Conservation (phyloP, 1,140 invertebrate species). For the Halictus rubicundus region DNA sequence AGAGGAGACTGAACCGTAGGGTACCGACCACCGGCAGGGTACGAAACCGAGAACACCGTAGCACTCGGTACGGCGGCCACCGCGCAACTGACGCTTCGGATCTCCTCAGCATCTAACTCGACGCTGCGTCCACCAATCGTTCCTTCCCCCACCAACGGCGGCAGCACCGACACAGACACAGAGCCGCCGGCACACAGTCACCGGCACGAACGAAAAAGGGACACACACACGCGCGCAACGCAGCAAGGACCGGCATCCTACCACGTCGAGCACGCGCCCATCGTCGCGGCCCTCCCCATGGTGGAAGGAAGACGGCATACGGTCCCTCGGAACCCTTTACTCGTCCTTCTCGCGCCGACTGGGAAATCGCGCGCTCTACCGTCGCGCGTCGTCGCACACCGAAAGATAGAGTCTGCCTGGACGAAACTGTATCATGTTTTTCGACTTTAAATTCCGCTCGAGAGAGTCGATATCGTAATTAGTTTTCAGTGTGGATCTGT, state of each 20-base stretch:
- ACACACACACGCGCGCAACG: too few species aligned
- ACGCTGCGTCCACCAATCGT: slow-evolving; percentile 76
- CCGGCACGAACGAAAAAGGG: neutral
- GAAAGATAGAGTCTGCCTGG: too few species aligned
- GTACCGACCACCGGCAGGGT: neutral
- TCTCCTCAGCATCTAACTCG: slow-evolving; percentile 75
- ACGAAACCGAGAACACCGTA: slow-evolving; percentile 34
- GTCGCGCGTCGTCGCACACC: too few species aligned
- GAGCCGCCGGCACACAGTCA: too few species aligned
- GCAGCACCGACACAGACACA: slow-evolving; percentile 47
- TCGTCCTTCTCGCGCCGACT: slow-evolving; percentile 7
- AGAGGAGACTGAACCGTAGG: neutral
- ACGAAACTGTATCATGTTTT: too few species aligned
- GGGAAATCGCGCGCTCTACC: too few species aligned
- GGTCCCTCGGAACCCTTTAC: slow-evolving; percentile 23
- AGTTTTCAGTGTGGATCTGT: too few species aligned
- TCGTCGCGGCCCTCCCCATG: slow-evolving; percentile 13
- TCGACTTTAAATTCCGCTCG: too few species aligned
- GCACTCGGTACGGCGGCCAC: slow-evolving; percentile 71
- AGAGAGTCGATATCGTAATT: too few species aligned
- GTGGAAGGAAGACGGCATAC: slow-evolving; percentile 43
- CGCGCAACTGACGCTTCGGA: slow-evolving; percentile 76
- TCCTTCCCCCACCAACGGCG: slow-evolving; percentile 70
- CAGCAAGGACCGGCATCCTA: slow-evolving; percentile 41
- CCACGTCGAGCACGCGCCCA: slow-evolving; percentile 57